Base-by-base conservation (phyloP, 2,888 invertebrate genomes). In the Protophormia terraenovae region DNA sequence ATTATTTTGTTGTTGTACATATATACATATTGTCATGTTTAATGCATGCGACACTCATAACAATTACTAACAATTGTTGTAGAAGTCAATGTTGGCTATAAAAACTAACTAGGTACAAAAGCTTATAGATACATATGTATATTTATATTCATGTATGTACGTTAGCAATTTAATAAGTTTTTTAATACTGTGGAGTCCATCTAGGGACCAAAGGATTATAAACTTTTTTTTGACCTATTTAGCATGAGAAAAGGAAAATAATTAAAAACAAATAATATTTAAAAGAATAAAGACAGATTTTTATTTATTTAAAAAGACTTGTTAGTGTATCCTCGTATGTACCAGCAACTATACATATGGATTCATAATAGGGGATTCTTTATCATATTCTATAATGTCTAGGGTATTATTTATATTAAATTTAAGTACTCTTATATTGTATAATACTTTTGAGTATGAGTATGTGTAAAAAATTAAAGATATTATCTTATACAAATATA, bases 31-130 rank as follows among this genome's bases (percentile, higher is more conserved):
- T 71, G 53, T 27, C 53, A 58, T 41, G 41, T 58, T 58, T 75
- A 60, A 73, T 60, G 45, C 27, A 55, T 77, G 76, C 66, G 38
- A 77, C 66, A 67, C 67, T 77, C 58, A 72, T 72, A 79, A 72
- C 72, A 79, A 79, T 79, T 64, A 66, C 55, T 24, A 53, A 71
- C 69, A 71, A 62, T 69, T 78, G 71, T 64, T 60, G 32, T 60
- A 62, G n/a, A n/a, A n/a, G 66, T 16, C 66, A 38, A 76, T 76
- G 32, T 60, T 73, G 66, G 41, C 41, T 29, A 78, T 78, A 64
- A 79, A 72, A 79, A 72, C 64, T 66, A 64, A 64, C 64, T 55
- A 66, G 55, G 29, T 27, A 55, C n/a, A 58, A 29, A 72, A 29
- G 24, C 2, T 55, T 45, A 6, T 24, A 55, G 0, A 16, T 60